Evolutionary conservation across 2,113 vertebrate species (phyloP).

Genomic region (Oceanodroma tethys): DNA sequence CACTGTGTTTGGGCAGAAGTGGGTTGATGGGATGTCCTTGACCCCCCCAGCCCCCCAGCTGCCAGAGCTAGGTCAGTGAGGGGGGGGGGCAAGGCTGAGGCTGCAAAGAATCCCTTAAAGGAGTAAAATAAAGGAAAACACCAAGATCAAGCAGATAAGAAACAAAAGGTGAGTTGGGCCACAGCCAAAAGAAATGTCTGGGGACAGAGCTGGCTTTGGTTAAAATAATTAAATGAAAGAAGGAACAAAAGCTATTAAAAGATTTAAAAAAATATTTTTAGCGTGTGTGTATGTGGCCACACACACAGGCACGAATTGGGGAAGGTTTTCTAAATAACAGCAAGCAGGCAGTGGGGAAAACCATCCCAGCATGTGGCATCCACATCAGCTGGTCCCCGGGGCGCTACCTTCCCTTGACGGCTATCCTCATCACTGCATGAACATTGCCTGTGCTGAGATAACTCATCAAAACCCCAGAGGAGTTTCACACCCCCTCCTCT

Average conservation of each 20-base stretch:
- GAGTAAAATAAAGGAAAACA: neutral
- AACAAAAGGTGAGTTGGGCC: neutral
- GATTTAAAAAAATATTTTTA: neutral
- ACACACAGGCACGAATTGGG: neutral
- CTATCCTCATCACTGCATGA: accelerated
- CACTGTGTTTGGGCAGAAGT: neutral
- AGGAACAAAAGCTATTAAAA: neutral
- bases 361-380: neutral
- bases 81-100: neutral
- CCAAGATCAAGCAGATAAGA: neutral
- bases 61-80: neutral
- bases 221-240: neutral
- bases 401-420: neutral
- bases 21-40: neutral
- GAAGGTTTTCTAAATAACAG: neutral
- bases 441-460: neutral
- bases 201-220: neutral
- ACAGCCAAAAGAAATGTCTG: neutral
- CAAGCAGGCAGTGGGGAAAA: neutral
- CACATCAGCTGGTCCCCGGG: neutral
- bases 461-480: neutral
- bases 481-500: neutral
- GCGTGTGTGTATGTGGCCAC: neutral
- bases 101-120: neutral
- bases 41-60: neutral